phyloP scores from a whole-genome alignment of 2,797 vertebrate species.

The Tolypeutes matacus region DNA sequence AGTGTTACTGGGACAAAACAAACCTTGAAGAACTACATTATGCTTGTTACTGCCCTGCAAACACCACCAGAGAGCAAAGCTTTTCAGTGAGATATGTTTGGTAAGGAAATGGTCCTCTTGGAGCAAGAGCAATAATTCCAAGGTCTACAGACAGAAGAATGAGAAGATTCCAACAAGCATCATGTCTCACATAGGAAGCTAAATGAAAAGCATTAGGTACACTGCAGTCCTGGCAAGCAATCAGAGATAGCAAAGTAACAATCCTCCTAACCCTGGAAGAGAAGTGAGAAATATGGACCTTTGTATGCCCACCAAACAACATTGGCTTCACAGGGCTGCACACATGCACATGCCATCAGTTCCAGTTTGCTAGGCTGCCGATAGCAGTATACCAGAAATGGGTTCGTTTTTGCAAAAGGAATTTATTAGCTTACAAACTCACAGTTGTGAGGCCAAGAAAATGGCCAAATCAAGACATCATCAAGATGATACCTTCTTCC shows the following conservation, averaged over 20 bases:
- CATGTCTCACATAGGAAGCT: not conserved
- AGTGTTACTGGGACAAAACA: not conserved
- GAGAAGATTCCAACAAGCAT: not conserved
- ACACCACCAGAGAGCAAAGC: not conserved
- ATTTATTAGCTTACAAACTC: too few species aligned
- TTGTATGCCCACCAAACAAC: not conserved
- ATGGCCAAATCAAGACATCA: too few species aligned
- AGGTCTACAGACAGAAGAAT: not conserved
- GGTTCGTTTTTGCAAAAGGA: too few species aligned
- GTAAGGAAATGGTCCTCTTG: not conserved
- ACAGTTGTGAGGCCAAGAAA: too few species aligned
- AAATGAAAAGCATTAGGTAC: accelerated
- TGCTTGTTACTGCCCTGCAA: not conserved
- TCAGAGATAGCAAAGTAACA: not conserved
- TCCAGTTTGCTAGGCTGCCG: too few species aligned
- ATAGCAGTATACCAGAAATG: too few species aligned
- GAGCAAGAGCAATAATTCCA: not conserved
- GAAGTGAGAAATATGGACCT: not conserved
- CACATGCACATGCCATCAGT: accelerated
- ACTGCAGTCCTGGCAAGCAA: not conserved
- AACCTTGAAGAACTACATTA: not conserved
- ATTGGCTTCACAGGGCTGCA: not conserved
- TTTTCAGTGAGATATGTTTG: not conserved
- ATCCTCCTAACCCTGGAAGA: not conserved
- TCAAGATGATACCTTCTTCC: too few species aligned